Evolutionary conservation across 2,797 vertebrate species (phyloP), one percentile per base, ranked within the genome.

Genomic region (Menidia menidia): DNA sequence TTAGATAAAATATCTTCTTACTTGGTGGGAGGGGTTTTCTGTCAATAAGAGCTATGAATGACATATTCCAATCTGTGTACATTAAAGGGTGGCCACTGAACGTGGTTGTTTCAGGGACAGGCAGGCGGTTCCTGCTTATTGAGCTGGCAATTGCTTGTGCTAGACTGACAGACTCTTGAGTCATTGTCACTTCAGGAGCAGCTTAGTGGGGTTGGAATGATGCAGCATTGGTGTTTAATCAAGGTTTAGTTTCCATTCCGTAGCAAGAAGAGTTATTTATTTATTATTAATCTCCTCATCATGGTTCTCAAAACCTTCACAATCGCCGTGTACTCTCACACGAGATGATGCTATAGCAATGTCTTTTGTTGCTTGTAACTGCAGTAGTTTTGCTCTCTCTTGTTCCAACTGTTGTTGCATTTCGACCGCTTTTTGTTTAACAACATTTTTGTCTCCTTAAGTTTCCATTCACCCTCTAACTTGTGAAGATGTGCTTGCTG

Each of bases 1-100:
- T 84, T 0, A 78, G 12, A 25, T 83, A 77, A 5, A 80, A 10
- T 58, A 85, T 81, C 14, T 85, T 84, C 1, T 80, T 60, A 39
- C 64, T 32, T 0, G 9, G 31, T 18, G 52, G 71, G n/a, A 68
- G 14, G 0, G 64, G 50, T 31, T 62, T 71, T 16, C 4, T 35
- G 6, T 48, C 71, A 32, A 71, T 77, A 0, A 83, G 50, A 0
- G 78, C 0, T 3, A 32, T 69, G 8, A 83, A 84, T 1, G 60
- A 77, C 4, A 78, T 18, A 2, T 85, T 83, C 80, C 76, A 72
- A 3, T 87, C 75, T 2, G 65, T 32, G 4, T 69, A 85, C 32
- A 60, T 75, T 42, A 82, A 59, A 2, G 73, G 72, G 1, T 88
- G 41, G 3, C 70, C 66, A 51, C 50, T 51, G 0, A 76, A 76